Conservation (phyloP, 2,113 vertebrate species). For the Setophaga kirtlandii region DNA sequence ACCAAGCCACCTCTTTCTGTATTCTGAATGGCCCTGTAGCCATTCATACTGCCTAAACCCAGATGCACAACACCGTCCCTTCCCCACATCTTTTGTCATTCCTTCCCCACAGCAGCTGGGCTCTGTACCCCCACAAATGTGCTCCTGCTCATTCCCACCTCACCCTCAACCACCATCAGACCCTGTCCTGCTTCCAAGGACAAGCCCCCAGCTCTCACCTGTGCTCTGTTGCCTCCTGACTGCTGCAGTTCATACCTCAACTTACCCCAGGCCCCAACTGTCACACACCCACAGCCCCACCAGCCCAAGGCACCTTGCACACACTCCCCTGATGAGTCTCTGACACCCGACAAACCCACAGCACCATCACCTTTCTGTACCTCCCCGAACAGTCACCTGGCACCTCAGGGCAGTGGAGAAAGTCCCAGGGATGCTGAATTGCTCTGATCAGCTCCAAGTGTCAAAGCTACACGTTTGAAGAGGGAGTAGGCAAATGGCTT, state of each 20-base stretch:
- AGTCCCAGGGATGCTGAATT: neutral
- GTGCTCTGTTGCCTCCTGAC: neutral
- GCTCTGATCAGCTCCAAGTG: fast-evolving
- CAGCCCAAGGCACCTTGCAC: neutral
- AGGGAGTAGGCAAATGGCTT: neutral
- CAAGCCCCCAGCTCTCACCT: neutral
- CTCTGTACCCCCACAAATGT: neutral
- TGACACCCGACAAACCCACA: neutral
- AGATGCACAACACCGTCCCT: neutral
- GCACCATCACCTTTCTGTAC: neutral
- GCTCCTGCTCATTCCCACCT: neutral
- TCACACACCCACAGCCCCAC: neutral
- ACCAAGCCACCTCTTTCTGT: neutral
- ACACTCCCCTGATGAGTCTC: neutral
- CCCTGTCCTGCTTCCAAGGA: neutral
- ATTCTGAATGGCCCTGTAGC: neutral
- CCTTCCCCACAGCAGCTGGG: neutral
- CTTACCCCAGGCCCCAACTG: fast-evolving
- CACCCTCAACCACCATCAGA: neutral
- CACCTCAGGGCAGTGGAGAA: neutral
- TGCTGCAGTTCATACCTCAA: neutral
- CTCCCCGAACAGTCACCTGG: neutral
- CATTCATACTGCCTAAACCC: neutral
- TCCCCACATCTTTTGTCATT: neutral
- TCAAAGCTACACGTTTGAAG: fast-evolving